Evolutionary conservation across 2,888 invertebrate genomes (phyloP), one percentile per base, ranked within the genome.

Genomic region (Raillietiella orientalis): DNA sequence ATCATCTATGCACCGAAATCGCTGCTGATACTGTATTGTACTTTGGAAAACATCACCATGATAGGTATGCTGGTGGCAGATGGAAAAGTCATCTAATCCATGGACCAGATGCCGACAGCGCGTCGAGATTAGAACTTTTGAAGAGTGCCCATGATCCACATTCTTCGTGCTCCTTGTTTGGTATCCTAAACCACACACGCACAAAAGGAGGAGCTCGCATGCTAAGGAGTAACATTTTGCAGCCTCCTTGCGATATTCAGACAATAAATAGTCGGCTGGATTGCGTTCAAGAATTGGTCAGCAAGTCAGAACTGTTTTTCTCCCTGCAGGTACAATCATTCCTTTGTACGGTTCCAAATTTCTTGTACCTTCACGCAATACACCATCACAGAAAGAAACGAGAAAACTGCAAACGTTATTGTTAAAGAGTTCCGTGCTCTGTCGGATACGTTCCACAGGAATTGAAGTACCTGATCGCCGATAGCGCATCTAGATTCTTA

Each of bases 11-110:
- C 65, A 1, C 57, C 61, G 26, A 59, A 61, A 37, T 66, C 77
- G 0, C 46, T 87, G 31, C 67, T 65, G 46, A 56, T 84, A 16
- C 62, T 66, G 34, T 84, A 70, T 42, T 62, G 67, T 44, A 66
- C 66, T 10, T 64, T 72, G 9, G 66, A 74, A 45, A 61, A 70
- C 30, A 64, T 65, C 6, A 65, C 70, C 41, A 56, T 69, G 38
- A 74, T 87, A 36, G 79, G 79, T 74, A 52, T 17, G 19, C 19
- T 6, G n/a, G 8, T 16, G 6, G 19, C 19, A 8, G 6, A 8
- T 8, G 6, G 6, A 17, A 17, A n/a, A 8, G 19, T n/a, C 19
- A 17, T 17, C n/a, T 17, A 8, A n/a, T 17, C 6, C 19, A 6
- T 17, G 19, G 19, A 17, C 20, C 39, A 77, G 82, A 84, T 52